Conservation (phyloP, 2,797 vertebrate species). For the Alauda arvensis region DNA sequence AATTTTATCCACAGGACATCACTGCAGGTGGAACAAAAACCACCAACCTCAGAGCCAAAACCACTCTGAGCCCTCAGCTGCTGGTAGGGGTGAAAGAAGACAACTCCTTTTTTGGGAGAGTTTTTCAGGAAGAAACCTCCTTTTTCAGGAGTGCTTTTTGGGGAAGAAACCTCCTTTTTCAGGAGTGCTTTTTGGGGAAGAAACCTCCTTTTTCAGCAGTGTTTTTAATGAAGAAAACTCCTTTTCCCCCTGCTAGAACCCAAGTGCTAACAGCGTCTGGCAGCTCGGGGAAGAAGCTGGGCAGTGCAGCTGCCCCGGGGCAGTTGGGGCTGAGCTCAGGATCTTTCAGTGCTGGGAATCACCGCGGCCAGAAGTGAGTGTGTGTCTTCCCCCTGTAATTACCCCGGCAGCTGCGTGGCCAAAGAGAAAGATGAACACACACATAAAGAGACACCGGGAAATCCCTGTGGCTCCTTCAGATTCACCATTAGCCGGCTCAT, state of each 20-base stretch:
- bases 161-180: neutral
- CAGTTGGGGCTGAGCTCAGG: neutral
- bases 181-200: neutral
- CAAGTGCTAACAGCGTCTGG: accelerated
- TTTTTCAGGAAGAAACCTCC: neutral
- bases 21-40: neutral
- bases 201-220: neutral
- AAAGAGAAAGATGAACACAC: neutral
- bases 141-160: neutral
- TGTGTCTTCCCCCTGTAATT: neutral
- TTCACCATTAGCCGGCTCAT: neutral
- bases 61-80: neutral
- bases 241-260: neutral
- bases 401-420: neutral
- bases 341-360: neutral
- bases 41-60: neutral
- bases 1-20: neutral
- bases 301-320: neutral
- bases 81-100: neutral
- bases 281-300: neutral
- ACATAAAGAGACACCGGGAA: neutral
- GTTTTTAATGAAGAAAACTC: neutral
- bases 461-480: constrained; percentile 2
- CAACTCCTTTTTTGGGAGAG: neutral
- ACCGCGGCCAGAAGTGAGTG: neutral